These are phyloP conservation scores for Synaphobranchus kaupii DNA, from an alignment of 2,797 vertebrate species.

Conservation along the genomic window DNA sequence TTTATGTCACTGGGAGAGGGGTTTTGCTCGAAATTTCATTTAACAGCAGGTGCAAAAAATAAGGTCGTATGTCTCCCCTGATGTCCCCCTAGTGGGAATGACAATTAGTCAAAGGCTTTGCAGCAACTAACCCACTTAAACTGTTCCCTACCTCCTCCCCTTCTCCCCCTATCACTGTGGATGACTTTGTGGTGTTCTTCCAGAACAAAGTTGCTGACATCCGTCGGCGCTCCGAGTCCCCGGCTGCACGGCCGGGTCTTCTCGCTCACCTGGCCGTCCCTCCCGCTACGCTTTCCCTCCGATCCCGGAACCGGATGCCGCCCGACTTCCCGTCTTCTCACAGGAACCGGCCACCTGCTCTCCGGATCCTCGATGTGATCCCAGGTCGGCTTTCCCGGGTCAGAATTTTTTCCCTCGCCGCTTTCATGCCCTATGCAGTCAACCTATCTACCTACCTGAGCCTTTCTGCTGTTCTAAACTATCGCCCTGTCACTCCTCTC, in stretches of 20 bases:
- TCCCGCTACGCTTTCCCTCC: background rate
- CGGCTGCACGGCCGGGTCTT: background rate
- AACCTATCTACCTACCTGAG: background rate
- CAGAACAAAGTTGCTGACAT: conserved; percentile 50
- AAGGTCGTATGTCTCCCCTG: conserved; percentile 79
- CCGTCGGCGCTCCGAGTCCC: background rate
- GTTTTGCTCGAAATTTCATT: conserved; percentile 82
- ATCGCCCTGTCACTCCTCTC: background rate
- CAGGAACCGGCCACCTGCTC: background rate
- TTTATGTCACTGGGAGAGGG: conserved; percentile 73
- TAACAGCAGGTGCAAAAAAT: conserved; percentile 84
- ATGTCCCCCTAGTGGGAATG: conserved; percentile 79
- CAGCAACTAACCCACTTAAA: conserved; percentile 73
- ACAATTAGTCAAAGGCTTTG: conserved; percentile 79
- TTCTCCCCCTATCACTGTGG: background rate
- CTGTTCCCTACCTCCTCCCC: conserved; percentile 58
- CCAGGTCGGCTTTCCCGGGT: background rate
- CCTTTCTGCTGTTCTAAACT: background rate
- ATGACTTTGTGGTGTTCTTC: conserved; percentile 62
- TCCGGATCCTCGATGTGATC: background rate
- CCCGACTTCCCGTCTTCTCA: background rate
- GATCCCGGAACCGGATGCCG: background rate
- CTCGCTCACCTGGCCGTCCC: background rate
- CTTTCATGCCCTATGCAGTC: background rate
- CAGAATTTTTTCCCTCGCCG: background rate